Evolutionary conservation across 2,113 vertebrate species (phyloP).

Genomic region (Oenanthe melanoleuca): DNA sequence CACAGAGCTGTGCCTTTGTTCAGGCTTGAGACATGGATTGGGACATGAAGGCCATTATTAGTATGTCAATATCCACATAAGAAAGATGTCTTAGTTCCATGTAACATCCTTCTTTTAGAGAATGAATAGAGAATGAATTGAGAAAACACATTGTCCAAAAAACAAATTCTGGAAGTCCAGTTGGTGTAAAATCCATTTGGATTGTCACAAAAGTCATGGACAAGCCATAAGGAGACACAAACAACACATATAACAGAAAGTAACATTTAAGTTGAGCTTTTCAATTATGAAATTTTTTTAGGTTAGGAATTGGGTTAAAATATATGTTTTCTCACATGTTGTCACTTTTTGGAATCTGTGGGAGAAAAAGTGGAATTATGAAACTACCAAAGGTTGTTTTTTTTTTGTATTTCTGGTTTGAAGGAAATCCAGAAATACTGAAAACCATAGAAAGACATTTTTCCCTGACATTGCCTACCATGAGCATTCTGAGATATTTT

Average conservation of each 20-base stretch:
- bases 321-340: not conserved
- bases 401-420: not conserved
- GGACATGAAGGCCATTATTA: not conserved
- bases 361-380: not conserved
- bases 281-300: not conserved
- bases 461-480: not conserved
- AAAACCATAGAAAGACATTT: not conserved
- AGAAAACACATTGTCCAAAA: not conserved
- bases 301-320: not conserved
- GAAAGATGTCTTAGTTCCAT: not conserved
- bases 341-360: not conserved
- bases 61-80: not conserved
- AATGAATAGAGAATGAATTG: not conserved
- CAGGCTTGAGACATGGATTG: not conserved
- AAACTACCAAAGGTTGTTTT: constrained; percentile 9
- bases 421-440: not conserved
- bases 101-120: not conserved
- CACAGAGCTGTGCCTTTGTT: not conserved
- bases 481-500: not conserved
- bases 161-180: not conserved
- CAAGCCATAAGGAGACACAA: not conserved
- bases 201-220: not conserved
- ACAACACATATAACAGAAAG: not conserved
- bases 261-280: not conserved
- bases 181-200: not conserved